Percentiles rank a stretch among this genome's conserved stretches.
phyloP scores from a whole-genome alignment of 2,113 vertebrate species.

The Cyphomyrus discorhynchus region DNA sequence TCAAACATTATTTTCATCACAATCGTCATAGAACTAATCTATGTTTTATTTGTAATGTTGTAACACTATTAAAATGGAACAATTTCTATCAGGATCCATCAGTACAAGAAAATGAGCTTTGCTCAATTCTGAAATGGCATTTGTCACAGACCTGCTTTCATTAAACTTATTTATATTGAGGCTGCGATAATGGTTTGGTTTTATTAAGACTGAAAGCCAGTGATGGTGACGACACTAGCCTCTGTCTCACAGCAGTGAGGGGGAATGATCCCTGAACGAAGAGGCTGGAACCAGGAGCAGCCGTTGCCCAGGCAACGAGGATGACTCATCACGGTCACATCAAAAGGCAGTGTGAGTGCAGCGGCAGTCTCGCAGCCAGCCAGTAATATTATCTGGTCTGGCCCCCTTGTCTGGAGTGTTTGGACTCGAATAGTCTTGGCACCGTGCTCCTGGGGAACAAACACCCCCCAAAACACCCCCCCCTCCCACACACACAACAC shows the following conservation, averaged over 20 bases:
- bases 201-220: background rate
- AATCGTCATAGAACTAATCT: background rate
- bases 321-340: conserved; percentile 25
- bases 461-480: background rate
- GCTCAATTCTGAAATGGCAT: background rate
- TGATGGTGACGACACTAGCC: background rate
- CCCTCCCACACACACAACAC: background rate
- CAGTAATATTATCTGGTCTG: background rate
- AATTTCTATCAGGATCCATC: background rate
- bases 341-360: conserved; percentile 11
- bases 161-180: background rate
- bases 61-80: background rate
- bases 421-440: background rate
- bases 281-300: conserved; percentile 10
- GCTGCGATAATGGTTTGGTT: background rate
- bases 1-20: background rate
- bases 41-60: background rate
- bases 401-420: background rate
- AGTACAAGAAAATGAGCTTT: background rate
- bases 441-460: background rate
- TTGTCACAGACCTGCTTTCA: background rate
- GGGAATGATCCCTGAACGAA: background rate
- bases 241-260: background rate
- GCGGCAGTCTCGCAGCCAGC: background rate
- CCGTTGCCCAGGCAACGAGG: conserved; percentile 18